phyloP scores from a whole-genome alignment of 2,888 invertebrate genomes.

The Meganola albula region DNA sequence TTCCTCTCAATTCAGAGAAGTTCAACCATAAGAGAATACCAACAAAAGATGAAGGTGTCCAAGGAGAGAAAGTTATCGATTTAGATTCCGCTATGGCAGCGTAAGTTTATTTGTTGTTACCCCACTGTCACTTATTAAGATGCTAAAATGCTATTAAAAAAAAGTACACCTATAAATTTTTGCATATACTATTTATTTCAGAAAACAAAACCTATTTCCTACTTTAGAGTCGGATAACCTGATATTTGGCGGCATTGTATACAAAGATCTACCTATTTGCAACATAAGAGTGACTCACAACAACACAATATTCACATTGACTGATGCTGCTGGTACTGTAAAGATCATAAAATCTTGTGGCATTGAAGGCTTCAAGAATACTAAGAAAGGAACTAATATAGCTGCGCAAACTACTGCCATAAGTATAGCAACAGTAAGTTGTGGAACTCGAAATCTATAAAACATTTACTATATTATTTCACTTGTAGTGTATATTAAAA shows the following conservation, averaged over 20 bases:
- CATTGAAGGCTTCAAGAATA: slow-evolving; percentile 95
- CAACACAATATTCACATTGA: slow-evolving; percentile 90
- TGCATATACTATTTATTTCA: no score
- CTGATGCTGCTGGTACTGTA: slow-evolving; percentile 81
- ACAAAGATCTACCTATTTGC: slow-evolving; percentile 88
- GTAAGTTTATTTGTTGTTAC: slow-evolving; percentile 59
- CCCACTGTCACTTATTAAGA: no score
- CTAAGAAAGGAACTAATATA: slow-evolving; percentile 96
- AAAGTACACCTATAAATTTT: no score
- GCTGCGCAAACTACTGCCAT: slow-evolving; percentile 97
- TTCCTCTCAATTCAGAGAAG: slow-evolving; percentile 46
- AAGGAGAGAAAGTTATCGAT: slow-evolving; percentile 84
- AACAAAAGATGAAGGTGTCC: slow-evolving; percentile 84
- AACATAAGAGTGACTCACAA: slow-evolving; percentile 90
- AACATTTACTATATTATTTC: no score
- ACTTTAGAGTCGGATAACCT: slow-evolving; percentile 82
- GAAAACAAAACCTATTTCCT: slow-evolving; percentile 84
- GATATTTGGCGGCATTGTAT: slow-evolving; percentile 86
- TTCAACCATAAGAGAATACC: slow-evolving; percentile 68
- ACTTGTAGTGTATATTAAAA: no score
- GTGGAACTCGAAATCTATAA: no score
- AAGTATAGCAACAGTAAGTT: slow-evolving; percentile 83
- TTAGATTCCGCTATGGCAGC: slow-evolving; percentile 80
- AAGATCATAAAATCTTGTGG: slow-evolving; percentile 87
- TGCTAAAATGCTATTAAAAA: no score